Evolutionary conservation across 2,113 vertebrate species (phyloP).

Genomic region (Nipponia nippon): DNA sequence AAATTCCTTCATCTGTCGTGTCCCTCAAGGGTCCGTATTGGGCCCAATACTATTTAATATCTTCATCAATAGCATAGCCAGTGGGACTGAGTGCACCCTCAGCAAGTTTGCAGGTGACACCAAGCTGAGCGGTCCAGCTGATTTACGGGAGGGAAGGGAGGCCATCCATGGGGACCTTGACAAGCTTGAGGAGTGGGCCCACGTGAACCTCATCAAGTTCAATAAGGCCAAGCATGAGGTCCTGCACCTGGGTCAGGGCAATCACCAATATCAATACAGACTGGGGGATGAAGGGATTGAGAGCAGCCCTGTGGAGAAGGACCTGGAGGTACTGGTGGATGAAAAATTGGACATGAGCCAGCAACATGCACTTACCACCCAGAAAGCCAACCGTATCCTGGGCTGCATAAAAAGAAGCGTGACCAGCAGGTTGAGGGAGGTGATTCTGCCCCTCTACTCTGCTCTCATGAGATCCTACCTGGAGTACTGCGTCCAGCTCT

Average conservation of each 20-base stretch:
- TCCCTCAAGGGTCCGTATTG: fast-evolving
- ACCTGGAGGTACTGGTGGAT: background rate
- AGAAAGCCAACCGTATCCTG: background rate
- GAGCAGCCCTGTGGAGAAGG: background rate
- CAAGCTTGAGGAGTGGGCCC: background rate
- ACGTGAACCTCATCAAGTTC: background rate
- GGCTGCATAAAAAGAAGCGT: fast-evolving
- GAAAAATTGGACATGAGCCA: background rate
- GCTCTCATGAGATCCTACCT: background rate
- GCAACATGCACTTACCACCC: background rate
- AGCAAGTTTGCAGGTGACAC: background rate
- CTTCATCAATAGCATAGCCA: background rate
- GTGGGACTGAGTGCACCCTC: background rate
- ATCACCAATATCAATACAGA: background rate
- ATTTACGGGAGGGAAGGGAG: background rate
- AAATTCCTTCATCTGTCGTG: background rate
- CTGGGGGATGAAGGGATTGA: background rate
- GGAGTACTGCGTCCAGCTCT: background rate
- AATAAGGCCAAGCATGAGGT: background rate
- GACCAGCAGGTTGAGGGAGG: background rate
- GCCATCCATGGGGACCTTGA: background rate
- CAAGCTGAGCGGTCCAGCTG: background rate
- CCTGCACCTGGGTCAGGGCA: background rate
- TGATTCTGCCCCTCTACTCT: background rate
- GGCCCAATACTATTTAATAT: background rate